Conservation (phyloP, 1,140 invertebrate species). For the Helicoverpa armigera region DNA sequence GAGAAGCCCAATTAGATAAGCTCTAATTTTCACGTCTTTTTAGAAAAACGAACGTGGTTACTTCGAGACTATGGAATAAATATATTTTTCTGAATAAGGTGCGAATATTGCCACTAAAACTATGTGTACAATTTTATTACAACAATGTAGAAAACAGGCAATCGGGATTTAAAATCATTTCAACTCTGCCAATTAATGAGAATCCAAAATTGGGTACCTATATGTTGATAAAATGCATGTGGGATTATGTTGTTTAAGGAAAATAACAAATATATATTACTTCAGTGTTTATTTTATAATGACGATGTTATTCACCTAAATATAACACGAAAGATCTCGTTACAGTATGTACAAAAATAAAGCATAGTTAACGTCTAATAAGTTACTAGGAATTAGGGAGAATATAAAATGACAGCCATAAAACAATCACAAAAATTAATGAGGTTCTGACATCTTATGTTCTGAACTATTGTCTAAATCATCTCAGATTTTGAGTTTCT, state of each 20-base stretch:
- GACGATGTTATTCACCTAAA: constrained; percentile 41
- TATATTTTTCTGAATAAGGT: too few relatives aligned
- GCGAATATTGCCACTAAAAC: too few relatives aligned
- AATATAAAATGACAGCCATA: constrained; percentile 50
- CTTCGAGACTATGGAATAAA: too few relatives aligned
- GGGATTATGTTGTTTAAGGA: neutral
- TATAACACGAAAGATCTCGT: constrained; percentile 49
- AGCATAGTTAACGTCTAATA: constrained; percentile 49
- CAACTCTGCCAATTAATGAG: too few relatives aligned
- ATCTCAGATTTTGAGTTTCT: neutral
- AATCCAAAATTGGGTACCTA: too few relatives aligned
- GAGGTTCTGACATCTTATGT: constrained; percentile 43
- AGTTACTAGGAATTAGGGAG: constrained; percentile 41
- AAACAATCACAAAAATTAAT: constrained; percentile 45
- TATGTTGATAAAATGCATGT: too few relatives aligned
- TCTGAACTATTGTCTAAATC: constrained; percentile 19
- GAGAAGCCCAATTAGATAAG: neutral
- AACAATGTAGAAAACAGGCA: too few relatives aligned
- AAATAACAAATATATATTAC: constrained; percentile 15
- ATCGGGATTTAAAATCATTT: too few relatives aligned
- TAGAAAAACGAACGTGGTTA: neutral
- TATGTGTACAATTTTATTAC: too few relatives aligned
- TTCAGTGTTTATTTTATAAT: constrained; percentile 26
- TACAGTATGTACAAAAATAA: constrained; percentile 52
- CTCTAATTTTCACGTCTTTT: neutral